These are phyloP conservation scores for Pseudococcus jackbeardsleyi DNA, from an alignment of 2,888 invertebrate species.

Conservation along the genomic window DNA sequence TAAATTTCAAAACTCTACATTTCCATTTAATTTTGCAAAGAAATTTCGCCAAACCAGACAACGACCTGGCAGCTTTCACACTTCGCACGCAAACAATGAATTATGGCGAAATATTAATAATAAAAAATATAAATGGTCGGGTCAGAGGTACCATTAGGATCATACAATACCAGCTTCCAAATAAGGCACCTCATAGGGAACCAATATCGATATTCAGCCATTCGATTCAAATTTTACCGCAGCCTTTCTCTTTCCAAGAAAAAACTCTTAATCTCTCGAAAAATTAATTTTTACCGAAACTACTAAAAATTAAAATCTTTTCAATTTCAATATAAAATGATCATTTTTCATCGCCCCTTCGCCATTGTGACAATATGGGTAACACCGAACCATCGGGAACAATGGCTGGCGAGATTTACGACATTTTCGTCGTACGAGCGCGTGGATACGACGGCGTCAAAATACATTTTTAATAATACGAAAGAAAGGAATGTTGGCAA, in stretches of 20 bases:
- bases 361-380: not conserved
- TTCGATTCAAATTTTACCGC: not conserved
- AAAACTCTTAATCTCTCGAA: not conserved
- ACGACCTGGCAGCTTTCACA: not conserved
- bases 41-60: not conserved
- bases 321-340: not conserved
- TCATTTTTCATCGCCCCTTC: not conserved
- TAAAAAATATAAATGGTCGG: too few species aligned
- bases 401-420: not conserved
- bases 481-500: conserved; percentile 17
- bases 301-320: too few species aligned
- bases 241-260: not conserved
- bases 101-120: not conserved
- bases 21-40: too few species aligned
- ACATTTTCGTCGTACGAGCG: not conserved
- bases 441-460: not conserved
- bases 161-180: not conserved
- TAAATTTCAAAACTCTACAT: too few species aligned
- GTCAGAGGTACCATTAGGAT: not conserved
- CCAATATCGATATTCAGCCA: not conserved
- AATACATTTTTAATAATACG: not conserved
- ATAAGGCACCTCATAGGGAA: not conserved
- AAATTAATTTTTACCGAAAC: not conserved
- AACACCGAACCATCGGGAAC: not conserved
- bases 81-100: not conserved